Evolutionary conservation across 2,113 vertebrate species (phyloP).

Genomic region (Corydoras sp.): DNA sequence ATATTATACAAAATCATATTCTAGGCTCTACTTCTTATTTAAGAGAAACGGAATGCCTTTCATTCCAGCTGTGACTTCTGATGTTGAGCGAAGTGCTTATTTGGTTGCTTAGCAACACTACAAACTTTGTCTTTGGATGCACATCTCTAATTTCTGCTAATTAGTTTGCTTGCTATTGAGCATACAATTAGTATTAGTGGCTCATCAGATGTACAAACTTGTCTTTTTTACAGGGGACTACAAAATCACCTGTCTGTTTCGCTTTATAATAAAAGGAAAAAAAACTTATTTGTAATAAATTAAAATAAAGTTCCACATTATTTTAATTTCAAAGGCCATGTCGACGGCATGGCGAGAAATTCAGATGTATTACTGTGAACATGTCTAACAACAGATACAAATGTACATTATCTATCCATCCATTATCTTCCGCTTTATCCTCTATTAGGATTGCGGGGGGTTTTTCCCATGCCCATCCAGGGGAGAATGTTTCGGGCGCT

Average conservation of each 20-base stretch:
- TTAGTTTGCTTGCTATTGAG: constrained; percentile 16
- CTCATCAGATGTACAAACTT: neutral
- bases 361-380: too few species aligned
- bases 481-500: too few species aligned
- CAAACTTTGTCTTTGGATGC: neutral
- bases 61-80: neutral
- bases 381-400: too few species aligned
- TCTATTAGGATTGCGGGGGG: too few species aligned
- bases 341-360: too few species aligned
- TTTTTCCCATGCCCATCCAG: too few species aligned
- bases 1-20: neutral
- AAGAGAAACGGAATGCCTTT: neutral
- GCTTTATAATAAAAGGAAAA: too few species aligned
- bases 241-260: neutral
- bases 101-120: constrained; percentile 14
- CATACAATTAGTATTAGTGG: neutral
- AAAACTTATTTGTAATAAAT: too few species aligned
- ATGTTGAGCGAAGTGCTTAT: neutral
- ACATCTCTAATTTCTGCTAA: constrained; percentile 2
- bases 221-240: neutral
- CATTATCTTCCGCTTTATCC: too few species aligned
- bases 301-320: too few species aligned
- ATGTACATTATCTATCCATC: too few species aligned
- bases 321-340: too few species aligned
- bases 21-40: neutral